Base-by-base conservation (phyloP, 2,113 vertebrate genomes). In the Laterallus jamaicensis region DNA sequence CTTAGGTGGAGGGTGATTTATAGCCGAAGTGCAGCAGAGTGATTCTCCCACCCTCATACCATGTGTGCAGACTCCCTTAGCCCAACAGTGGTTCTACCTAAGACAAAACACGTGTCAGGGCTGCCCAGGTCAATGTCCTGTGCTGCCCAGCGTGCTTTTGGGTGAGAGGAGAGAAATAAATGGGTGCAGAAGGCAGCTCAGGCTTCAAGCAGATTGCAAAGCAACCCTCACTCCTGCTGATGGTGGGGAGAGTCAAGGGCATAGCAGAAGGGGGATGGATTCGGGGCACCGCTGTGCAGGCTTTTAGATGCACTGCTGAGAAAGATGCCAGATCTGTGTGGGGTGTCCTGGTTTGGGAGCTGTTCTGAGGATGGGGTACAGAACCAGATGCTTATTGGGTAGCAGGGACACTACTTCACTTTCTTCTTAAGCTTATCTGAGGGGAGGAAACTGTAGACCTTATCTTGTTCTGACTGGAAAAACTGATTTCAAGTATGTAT, bases 401-500 rank as follows among this genome's bases (percentile, higher is more conserved):
- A 76, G 56, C 71, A 74, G 52, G 86, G 88, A 35, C 73, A 63
- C 83, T 47, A 67, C 64, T 92, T 88, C 76, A 42, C 78, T 86
- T 81, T 77, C 85, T 88, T 75, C 82, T 78, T 26, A 26, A 77
- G 82, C 88, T 94, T 95, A 93, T 94, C 92, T 75, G 55, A 92
- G 63, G 50, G 68, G 37, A 92, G 92, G 88, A 63, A 92, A 29
- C 59, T 20, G 68, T 39, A 35, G 47, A 29, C 17, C 1, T 76
- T 93, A 77, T 86, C 79, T 92, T 52, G 4, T 66, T 86, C 76
- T 47, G 77, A 75, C 68, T 89, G 94, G 92, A 91, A 96, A 86
- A 96, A 68, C 73, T 91, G 64, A 95, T 71, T 73, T 68, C 64
- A 76, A 70, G 82, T 29, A 16, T 24, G 1, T 39, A 5, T 47